Evolutionary conservation across 2,113 vertebrate genomes (phyloP), one percentile per base, ranked within the genome.

Genomic region (Podarcis raffonei): DNA sequence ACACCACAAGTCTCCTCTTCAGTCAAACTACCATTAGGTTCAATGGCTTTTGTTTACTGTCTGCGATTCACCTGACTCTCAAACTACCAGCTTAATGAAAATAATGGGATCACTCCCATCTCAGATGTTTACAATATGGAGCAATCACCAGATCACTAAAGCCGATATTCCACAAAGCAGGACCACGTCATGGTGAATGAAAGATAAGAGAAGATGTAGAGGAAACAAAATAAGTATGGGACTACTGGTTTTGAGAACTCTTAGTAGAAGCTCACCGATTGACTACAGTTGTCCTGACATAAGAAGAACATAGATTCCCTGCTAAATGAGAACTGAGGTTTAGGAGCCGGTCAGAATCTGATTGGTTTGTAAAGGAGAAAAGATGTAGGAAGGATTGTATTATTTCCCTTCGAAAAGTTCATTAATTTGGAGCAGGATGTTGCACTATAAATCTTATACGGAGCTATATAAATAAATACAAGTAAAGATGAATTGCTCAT

Each of bases 351-450:
- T 83, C 65, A 65, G 35, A 42, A 25, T 27, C 25, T 69, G 27
- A n/a, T 22, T 59, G 23, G 48, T 25, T 13, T 48, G 72, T 84
- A 48, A 84, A 84, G 23, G 68, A 84, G 83, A 16, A 4, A n/a
- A 75, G 37, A 85, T 75, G 11, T 48, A 32, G 39, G 7, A 15
- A 30, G 22, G 7, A 30, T 32, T 75, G n/a, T 85, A 37, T 37
- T 35, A 75, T 85, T 75, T 76, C 42, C 37, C 82, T n/a, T 27
- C 80, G 59, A 90, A 92, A 85, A 2, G 32, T 71, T 32, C 25
- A 4, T n/a, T 72, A 16, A 11, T 2, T 9, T 76, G 65, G 3
- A n/a, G 71, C 35, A 88, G 9, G 1, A 35, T 87, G 39, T 23
- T 84, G 37, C 23, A 69, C 6, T 71, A 20, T 76, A 89, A 89